Conservation (phyloP, 2,113 vertebrate genomes). For the Orthonyx spaldingii region DNA sequence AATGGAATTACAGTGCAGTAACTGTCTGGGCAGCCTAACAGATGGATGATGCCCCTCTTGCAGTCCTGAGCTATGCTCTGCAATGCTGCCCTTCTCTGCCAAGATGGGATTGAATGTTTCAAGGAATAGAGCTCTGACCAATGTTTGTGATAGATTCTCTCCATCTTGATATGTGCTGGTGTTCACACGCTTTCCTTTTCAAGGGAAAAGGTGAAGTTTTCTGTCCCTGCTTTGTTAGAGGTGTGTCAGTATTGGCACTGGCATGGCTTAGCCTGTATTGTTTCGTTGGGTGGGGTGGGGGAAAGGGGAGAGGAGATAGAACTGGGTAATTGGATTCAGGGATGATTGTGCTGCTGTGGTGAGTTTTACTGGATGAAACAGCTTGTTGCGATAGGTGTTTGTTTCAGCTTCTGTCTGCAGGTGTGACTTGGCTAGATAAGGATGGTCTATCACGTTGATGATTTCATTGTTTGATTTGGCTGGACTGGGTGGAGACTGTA, state of each 20-base stretch:
- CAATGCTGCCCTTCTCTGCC: background rate
- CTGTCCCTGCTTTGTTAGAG: background rate
- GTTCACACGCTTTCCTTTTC: background rate
- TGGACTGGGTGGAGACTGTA: conserved; percentile 47
- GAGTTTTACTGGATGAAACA: conserved; percentile 44
- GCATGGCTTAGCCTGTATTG: background rate
- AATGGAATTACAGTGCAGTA: background rate
- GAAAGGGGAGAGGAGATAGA: background rate
- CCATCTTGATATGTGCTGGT: background rate
- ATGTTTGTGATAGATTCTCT: background rate
- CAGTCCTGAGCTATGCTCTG: background rate
- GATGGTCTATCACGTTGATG: conserved; percentile 31
- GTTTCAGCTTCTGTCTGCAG: conserved; percentile 47
- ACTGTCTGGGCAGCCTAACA: background rate
- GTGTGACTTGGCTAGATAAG: conserved; percentile 57
- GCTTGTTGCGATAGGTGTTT: conserved; percentile 35
- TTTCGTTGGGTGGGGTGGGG: conserved; percentile 15
- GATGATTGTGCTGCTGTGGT: conserved; percentile 23
- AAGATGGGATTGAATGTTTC: background rate
- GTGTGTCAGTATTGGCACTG: conserved; percentile 19
- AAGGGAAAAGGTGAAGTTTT: background rate
- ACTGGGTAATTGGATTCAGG: background rate
- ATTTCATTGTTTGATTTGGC: conserved; percentile 64
- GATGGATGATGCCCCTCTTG: background rate
- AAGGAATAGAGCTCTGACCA: background rate